Conservation (phyloP, 1,140 invertebrate genomes). For the Hyles euphorbiae region DNA sequence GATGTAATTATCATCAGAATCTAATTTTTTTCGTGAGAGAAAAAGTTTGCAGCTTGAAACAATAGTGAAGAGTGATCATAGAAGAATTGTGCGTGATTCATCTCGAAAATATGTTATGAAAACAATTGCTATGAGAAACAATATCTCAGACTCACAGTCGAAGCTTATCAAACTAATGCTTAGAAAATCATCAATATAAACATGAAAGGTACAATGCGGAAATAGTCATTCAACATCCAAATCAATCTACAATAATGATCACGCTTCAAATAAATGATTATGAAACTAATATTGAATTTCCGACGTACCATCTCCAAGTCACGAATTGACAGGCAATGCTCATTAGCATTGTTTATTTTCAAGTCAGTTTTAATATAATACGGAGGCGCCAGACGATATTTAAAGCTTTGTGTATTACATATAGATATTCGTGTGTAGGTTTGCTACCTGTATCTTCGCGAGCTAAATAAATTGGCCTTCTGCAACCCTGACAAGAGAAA, state of each 20-base stretch:
- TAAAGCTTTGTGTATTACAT: too few species aligned
- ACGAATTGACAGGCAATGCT: slow-evolving; percentile 64
- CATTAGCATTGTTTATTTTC: slow-evolving; percentile 66
- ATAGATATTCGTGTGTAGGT: neutral
- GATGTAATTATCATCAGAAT: too few species aligned
- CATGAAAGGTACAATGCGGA: slow-evolving; percentile 54
- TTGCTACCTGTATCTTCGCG: neutral
- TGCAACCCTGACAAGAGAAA: too few species aligned
- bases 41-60: too few species aligned
- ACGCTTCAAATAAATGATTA: slow-evolving; percentile 58
- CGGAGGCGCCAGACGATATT: too few species aligned
- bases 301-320: slow-evolving; percentile 32
- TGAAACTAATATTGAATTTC: slow-evolving; percentile 51
- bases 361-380: too few species aligned
- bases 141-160: slow-evolving; percentile 20
- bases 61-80: too few species aligned
- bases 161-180: slow-evolving; percentile 33
- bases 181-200: slow-evolving; percentile 26
- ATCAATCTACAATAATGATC: slow-evolving; percentile 60
- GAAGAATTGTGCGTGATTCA: too few species aligned
- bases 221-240: slow-evolving; percentile 65
- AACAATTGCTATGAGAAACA: neutral
- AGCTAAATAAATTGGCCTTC: neutral
- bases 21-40: too few species aligned
- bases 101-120: too few species aligned